These are phyloP conservation scores for Leucophora obtusa DNA, from an alignment of 2,888 invertebrate genomes.

Conservation along the genomic window DNA sequence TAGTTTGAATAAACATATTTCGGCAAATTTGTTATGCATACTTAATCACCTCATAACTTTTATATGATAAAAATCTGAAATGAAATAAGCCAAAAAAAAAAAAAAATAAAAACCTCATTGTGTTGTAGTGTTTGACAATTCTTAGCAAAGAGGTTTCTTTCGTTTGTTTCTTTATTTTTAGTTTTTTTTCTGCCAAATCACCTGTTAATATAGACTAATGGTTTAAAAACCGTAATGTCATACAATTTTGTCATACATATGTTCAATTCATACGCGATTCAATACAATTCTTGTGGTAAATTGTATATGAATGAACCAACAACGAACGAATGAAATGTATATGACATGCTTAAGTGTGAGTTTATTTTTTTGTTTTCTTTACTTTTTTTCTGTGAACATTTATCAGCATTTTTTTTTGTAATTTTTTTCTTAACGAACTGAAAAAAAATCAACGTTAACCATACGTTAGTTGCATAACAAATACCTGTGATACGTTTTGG, in stretches of 20 bases:
- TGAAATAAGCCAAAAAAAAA: background rate
- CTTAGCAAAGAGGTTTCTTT: conserved; percentile 1
- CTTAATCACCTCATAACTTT: conserved; percentile 49
- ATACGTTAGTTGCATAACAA: conserved; percentile 77
- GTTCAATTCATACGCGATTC: background rate
- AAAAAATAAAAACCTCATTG: background rate
- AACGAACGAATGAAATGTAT: background rate
- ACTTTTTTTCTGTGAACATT: background rate
- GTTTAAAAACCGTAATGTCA: conserved; percentile 55
- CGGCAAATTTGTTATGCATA: conserved; percentile 39
- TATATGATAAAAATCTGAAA: conserved; percentile 49
- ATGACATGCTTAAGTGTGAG: conserved; percentile 1
- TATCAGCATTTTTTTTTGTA: background rate
- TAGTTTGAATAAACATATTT: conserved; percentile 3
- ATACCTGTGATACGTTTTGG: conserved; percentile 68
- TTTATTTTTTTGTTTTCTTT: conserved; percentile 6
- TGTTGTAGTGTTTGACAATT: background rate
- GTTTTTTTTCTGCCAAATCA: conserved; percentile 48
- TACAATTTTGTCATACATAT: conserved; percentile 41
- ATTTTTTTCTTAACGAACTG: background rate
- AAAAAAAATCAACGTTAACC: conserved; percentile 68
- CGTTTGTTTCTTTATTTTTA: background rate
- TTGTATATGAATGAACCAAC: background rate
- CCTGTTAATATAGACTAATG: conserved; percentile 63
- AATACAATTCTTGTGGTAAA: background rate